Conservation (phyloP, 1,140 invertebrate species). For the Drosophila bocqueti region DNA sequence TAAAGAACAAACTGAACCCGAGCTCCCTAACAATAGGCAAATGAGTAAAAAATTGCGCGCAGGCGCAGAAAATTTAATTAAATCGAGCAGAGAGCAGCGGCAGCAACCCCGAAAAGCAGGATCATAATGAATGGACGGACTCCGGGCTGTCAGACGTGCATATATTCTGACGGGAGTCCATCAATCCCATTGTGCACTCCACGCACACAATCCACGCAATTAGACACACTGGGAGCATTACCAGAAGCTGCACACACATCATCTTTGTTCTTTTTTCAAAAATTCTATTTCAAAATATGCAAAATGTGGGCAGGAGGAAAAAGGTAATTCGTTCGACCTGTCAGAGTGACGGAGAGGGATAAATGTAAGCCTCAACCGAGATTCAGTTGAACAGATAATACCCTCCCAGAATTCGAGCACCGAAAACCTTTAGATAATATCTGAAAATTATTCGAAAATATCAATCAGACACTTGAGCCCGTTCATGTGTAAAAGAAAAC, state of each 20-base stretch:
- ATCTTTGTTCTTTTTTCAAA: constrained; percentile 43
- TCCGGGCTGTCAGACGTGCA: not conserved
- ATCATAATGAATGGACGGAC: constrained; percentile 31
- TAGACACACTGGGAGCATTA: constrained; percentile 71
- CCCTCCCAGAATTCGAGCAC: constrained; percentile 18
- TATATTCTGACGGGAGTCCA: constrained; percentile 72
- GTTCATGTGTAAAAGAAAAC: constrained; percentile 40
- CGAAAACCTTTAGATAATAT: constrained; percentile 28
- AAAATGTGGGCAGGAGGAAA: constrained; percentile 34
- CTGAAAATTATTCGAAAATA: constrained; percentile 44
- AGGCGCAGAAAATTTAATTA: constrained; percentile 82
- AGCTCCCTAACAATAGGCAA: constrained; percentile 45
- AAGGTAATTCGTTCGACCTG: constrained; percentile 44
- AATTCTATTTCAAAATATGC: constrained; percentile 41
- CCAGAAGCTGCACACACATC: constrained; percentile 33
- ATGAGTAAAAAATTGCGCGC: constrained; percentile 78
- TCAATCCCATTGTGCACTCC: constrained; percentile 52
- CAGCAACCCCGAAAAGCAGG: constrained; percentile 51
- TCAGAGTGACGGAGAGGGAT: constrained; percentile 29
- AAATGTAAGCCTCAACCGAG: constrained; percentile 24
- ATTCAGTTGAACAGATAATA: constrained; percentile 48
- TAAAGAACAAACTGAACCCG: constrained; percentile 1
- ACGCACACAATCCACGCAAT: constrained; percentile 69
- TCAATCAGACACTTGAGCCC: constrained; percentile 57
- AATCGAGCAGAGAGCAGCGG: constrained; percentile 46